Evolutionary conservation across 1,140 invertebrate genomes (phyloP).

Genomic region (Pararge aegeria): DNA sequence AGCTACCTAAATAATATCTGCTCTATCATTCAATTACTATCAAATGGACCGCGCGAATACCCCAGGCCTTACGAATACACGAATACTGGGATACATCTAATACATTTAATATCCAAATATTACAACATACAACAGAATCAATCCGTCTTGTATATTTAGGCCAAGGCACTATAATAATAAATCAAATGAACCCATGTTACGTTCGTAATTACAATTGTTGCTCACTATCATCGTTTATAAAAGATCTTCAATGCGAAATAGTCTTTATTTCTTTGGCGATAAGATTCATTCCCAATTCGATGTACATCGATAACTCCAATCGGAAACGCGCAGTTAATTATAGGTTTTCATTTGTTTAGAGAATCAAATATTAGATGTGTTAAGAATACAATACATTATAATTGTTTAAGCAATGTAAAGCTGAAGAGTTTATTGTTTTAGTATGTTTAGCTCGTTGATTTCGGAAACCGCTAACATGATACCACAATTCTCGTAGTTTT

Average conservation of each 20-base stretch:
- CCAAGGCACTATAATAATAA: constrained; percentile 26
- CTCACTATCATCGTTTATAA: constrained; percentile 2
- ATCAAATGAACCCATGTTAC: constrained; percentile 20
- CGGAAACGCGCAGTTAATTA: not conserved
- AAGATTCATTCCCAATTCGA: not conserved
- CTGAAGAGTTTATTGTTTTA: no score
- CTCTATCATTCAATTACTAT: not conserved
- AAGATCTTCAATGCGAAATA: constrained; percentile 12
- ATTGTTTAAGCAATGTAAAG: no score
- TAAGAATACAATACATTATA: no score
- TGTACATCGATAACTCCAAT: constrained; percentile 5
- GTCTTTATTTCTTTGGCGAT: not conserved
- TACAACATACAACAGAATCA: constrained; percentile 17
- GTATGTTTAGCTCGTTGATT: no score
- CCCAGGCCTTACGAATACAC: not conserved
- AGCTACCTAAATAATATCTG: not conserved
- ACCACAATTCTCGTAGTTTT: no score
- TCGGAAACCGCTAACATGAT: no score
- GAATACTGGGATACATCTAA: not conserved
- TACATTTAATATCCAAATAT: constrained; percentile 17
- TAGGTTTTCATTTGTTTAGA: not conserved
- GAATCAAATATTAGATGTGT: no score
- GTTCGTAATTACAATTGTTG: constrained; percentile 22
- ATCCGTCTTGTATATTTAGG: constrained; percentile 28
- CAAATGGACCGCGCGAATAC: not conserved